Conservation (phyloP, 1,140 invertebrate genomes). For the Batillaria attramentaria region DNA sequence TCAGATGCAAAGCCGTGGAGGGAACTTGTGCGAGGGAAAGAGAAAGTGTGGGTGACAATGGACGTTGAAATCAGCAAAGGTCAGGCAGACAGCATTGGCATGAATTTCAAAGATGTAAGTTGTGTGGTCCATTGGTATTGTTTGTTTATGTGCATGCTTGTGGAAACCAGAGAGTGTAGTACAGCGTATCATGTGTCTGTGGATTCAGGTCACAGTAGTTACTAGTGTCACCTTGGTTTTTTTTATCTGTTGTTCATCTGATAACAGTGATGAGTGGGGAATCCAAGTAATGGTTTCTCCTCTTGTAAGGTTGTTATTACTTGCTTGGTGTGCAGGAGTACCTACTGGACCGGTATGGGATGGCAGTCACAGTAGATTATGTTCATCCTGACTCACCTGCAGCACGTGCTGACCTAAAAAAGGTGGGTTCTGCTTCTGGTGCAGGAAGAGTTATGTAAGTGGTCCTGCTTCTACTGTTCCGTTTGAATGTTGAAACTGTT, state of each 20-base stretch:
- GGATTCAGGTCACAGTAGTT: not conserved
- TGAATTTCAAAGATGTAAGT: constrained; percentile 65
- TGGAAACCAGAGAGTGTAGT: not conserved
- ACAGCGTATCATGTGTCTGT: not conserved
- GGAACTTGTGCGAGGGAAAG: constrained; percentile 57
- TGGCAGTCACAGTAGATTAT: constrained; percentile 82
- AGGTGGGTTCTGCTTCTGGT: constrained; percentile 42
- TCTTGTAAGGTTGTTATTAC: too few species aligned
- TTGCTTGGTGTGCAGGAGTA: constrained; percentile 44
- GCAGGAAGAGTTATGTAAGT: not conserved
- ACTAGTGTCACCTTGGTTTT: not conserved
- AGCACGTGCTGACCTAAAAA: constrained; percentile 81
- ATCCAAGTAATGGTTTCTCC: not conserved
- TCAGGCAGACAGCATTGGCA: constrained; percentile 60
- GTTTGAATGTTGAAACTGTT: not conserved
- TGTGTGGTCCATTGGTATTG: not conserved
- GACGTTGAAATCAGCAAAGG: constrained; percentile 65
- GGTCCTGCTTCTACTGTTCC: not conserved
- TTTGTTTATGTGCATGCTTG: not conserved
- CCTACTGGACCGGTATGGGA: constrained; percentile 56
- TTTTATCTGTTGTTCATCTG: not conserved
- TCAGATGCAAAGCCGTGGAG: constrained; percentile 64
- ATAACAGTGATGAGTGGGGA: not conserved
- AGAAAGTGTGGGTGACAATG: constrained; percentile 59
- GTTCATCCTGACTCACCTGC: constrained; percentile 84